Conservation (phyloP, 2,797 vertebrate genomes). For the Gymnocypris eckloni region DNA sequence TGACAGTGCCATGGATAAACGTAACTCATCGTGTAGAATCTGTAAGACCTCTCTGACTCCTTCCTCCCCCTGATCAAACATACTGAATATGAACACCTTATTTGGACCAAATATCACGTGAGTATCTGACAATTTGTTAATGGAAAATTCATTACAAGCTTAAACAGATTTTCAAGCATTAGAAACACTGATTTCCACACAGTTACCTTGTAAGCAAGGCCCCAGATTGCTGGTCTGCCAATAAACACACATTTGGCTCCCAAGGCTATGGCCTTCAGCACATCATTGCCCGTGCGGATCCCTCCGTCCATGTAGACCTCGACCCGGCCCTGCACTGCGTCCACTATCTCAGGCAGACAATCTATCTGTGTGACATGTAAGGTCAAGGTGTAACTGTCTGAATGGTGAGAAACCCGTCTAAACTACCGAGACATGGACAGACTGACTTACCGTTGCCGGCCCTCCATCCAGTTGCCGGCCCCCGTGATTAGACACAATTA, state of each 20-base stretch:
- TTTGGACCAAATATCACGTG: not conserved
- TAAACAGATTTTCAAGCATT: not conserved
- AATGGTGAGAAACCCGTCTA: not conserved
- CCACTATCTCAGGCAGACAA: conserved; percentile 89
- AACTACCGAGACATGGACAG: not conserved
- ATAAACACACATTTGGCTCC: conserved; percentile 95
- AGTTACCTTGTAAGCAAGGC: conserved; percentile 91
- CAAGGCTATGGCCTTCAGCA: conserved; percentile 91
- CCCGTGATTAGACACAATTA: conserved; percentile 96
- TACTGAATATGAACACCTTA: not conserved
- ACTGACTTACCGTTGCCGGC: conserved; percentile 82
- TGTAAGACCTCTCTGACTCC: conserved; percentile 87
- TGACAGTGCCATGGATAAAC: conserved; percentile 88
- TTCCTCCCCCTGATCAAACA: conserved; percentile 84
- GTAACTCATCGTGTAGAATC: conserved; percentile 91
- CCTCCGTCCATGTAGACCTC: conserved; percentile 96
- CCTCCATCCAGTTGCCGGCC: conserved; percentile 94
- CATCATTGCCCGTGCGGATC: conserved; percentile 89
- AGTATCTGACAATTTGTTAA: not conserved
- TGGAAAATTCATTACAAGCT: not conserved
- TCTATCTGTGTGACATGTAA: conserved; percentile 82
- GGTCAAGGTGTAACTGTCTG: not conserved
- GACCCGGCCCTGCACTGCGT: conserved; percentile 84
- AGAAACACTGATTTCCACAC: not conserved
- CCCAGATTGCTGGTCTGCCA: conserved; percentile 93